Evolutionary conservation across 2,797 vertebrate genomes (phyloP).

Genomic region (Tadarida brasiliensis): DNA sequence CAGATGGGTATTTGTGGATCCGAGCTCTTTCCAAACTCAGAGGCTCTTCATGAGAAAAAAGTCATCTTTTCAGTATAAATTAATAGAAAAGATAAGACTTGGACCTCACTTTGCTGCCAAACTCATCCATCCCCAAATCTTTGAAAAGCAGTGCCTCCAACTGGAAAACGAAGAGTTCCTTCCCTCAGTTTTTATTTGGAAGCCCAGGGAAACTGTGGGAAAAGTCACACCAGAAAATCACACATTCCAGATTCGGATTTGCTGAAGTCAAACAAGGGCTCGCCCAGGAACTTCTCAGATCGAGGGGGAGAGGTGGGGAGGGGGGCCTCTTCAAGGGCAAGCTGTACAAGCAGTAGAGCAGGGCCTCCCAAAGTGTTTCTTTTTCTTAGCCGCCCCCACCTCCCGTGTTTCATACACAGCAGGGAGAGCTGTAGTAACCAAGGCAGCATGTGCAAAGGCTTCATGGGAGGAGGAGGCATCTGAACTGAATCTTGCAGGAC

Average conservation of each 20-base stretch:
- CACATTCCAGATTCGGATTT: not conserved
- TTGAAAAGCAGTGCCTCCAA: not conserved
- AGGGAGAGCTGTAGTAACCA: not conserved
- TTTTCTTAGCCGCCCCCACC: not conserved
- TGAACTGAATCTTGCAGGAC: not conserved
- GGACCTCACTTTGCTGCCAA: not conserved
- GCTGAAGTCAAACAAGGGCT: not conserved
- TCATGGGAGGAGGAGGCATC: not conserved
- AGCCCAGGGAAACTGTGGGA: not conserved
- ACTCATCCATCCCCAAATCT: not conserved
- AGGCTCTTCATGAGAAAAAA: not conserved
- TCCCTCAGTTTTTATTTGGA: not conserved
- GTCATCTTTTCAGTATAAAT: not conserved
- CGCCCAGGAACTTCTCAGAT: not conserved
- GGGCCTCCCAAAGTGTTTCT: not conserved
- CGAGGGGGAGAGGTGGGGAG: not conserved
- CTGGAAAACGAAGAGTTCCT: not conserved
- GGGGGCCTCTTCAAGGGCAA: not conserved
- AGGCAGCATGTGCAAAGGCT: not conserved
- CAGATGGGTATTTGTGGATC: not conserved
- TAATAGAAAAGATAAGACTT: not conserved
- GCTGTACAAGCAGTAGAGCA: not conserved
- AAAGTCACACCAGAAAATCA: conserved; percentile 39
- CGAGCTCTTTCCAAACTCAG: not conserved
- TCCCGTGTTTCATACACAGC: not conserved